Base-by-base conservation (phyloP, 2,888 invertebrate species). In the Fabriciana adippe region DNA sequence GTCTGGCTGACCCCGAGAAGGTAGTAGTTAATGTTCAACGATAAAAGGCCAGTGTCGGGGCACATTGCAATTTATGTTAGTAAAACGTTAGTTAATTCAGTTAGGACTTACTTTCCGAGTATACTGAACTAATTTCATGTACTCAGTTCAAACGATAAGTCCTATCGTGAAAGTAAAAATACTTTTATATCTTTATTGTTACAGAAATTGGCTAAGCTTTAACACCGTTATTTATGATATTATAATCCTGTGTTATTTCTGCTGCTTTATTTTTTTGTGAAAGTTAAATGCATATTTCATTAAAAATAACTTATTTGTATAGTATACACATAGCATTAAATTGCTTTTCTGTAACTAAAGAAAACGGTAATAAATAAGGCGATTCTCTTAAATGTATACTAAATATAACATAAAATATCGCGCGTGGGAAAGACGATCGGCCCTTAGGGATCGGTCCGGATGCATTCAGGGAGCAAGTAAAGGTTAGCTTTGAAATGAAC, bases 11-110 rank as follows among this genome's bases (percentile, higher is more conserved):
- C 57, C 67, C 66, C 59, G 57, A 67, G 60, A 68, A 70, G 57
- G 63, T 67, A 68, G 64, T 41, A 64, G 55, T 72, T 69, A 69
- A 71, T 63, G 62, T 66, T 68, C 65, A 47, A 65, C 61, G 70
- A 69, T 70, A 73, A 72, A 70, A 67, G 68, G 59, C 69, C 59
- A 66, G 67, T 48, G 55, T 60, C 64, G 60, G 55, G 67, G 54
- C 57, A 62, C 66, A 66, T 64, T 68, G 68, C 70, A 72, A 70
- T 72, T 72, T 70, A 69, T 73, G 72, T 67, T 64, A 64, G 70
- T 55, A 64, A 66, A 73, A 67, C 67, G 72, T 70, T 64, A 69
- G 64, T 72, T 69, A 70, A 73, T 72, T 70, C 64, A 66, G 68
- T 69, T 69, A 73, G 64, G 57, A 72, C 50, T 69, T 70, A 61